A percentile compares a stretch with the other conserved stretches of the same genome.
Conservation (phyloP, 2,797 vertebrate genomes). For the Pangasius mekongensis region DNA sequence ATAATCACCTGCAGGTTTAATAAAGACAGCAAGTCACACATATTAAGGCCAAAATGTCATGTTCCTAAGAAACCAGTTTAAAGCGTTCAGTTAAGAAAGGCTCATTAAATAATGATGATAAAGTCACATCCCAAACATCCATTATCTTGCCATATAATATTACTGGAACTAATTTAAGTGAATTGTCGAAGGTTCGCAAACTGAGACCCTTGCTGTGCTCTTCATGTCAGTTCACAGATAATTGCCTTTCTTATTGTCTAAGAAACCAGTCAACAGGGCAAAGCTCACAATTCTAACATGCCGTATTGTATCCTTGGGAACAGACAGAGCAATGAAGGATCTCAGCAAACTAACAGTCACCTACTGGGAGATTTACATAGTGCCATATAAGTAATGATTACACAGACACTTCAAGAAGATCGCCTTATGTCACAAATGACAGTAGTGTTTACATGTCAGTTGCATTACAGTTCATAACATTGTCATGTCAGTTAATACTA, state of each 20-base stretch:
- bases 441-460: constrained; percentile 45
- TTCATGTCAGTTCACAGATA: constrained; percentile 58
- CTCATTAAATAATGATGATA: constrained; percentile 52
- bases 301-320: constrained; percentile 69
- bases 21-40: constrained; percentile 27
- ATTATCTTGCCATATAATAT: constrained; percentile 59
- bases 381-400: constrained; percentile 50
- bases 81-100: constrained; percentile 45
- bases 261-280: constrained; percentile 69
- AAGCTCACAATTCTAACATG: constrained; percentile 62
- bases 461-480: not conserved
- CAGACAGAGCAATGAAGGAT: constrained; percentile 53
- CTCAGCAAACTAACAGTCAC: constrained; percentile 53
- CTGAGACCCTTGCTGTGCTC: constrained; percentile 51
- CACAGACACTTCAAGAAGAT: constrained; percentile 38
- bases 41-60: constrained; percentile 34
- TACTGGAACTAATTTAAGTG: constrained; percentile 61
- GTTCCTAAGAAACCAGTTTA: constrained; percentile 46
- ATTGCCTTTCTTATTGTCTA: constrained; percentile 76
- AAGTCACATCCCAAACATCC: constrained; percentile 55
- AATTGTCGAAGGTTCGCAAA: constrained; percentile 60
- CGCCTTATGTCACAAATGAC: constrained; percentile 44
- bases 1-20: constrained; percentile 35
- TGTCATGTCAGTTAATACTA: not conserved
- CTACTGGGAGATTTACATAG: constrained; percentile 49